Evolutionary conservation across 2,797 vertebrate genomes (phyloP).

Genomic region (Sebastolobus altivelis): DNA sequence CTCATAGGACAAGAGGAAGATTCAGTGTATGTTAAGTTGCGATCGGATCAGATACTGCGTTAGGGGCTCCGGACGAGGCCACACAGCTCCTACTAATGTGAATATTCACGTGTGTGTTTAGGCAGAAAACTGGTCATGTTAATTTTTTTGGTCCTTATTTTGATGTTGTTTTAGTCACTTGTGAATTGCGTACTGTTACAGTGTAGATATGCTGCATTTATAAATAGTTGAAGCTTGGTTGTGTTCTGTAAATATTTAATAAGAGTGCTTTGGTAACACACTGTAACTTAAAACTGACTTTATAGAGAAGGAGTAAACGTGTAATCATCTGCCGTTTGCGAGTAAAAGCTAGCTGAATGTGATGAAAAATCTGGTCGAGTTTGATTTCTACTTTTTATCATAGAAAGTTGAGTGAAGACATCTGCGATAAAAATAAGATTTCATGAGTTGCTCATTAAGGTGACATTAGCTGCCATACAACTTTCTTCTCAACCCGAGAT

Average conservation of each 20-base stretch:
- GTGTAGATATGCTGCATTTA: conserved; percentile 4
- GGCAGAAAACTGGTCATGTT: neutral
- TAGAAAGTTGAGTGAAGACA: conserved; percentile 31
- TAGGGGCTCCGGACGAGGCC: neutral
- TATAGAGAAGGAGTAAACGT: conserved; percentile 13
- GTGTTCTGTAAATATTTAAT: conserved; percentile 27
- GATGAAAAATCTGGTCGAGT: neutral
- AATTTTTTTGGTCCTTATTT: neutral
- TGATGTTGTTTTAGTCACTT: conserved; percentile 25
- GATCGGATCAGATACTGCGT: neutral
- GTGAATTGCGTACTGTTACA: neutral
- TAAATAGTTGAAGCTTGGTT: conserved; percentile 6
- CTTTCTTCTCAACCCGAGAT: conserved; percentile 7
- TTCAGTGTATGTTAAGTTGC: neutral
- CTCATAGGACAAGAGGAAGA: conserved; percentile 33
- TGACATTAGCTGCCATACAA: conserved; percentile 52
- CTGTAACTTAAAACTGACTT: conserved; percentile 5
- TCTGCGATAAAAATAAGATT: conserved; percentile 28
- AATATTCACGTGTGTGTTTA: neutral
- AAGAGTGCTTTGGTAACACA: neutral
- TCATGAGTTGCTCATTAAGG: conserved; percentile 22
- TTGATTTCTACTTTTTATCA: conserved; percentile 21
- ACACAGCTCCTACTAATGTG: neutral
- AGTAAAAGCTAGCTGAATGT: neutral
- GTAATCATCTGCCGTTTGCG: conserved; percentile 19